Percentiles rank a stretch among this genome's conserved stretches.
phyloP scores from a whole-genome alignment of 2,888 invertebrate genomes.

The Mythimna vitellina region DNA sequence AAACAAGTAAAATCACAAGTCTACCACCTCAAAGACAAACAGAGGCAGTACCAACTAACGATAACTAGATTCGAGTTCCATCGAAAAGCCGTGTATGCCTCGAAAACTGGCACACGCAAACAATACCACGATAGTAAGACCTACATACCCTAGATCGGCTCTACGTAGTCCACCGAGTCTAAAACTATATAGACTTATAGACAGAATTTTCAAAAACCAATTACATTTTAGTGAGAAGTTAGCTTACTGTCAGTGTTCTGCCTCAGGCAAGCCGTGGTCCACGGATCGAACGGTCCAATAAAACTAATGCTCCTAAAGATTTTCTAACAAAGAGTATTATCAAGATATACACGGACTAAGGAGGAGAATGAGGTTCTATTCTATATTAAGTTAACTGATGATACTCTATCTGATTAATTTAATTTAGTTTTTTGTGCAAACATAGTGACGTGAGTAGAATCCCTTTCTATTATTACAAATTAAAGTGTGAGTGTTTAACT shows the following conservation, averaged over 20 bases:
- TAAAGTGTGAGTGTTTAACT: not conserved
- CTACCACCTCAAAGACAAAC: not conserved
- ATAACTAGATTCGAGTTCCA: slow-evolving; percentile 15
- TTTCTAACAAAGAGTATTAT: slow-evolving; percentile 71
- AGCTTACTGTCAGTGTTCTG: slow-evolving; percentile 40
- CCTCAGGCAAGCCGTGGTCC: slow-evolving; percentile 47
- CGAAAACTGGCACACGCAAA: slow-evolving; percentile 36
- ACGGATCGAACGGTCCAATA: slow-evolving; percentile 71
- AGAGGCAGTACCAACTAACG: slow-evolving; percentile 11
- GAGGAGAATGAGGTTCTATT: slow-evolving; percentile 57
- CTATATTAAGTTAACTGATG: slow-evolving; percentile 42
- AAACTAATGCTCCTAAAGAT: slow-evolving; percentile 71
- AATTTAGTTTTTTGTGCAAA: slow-evolving; percentile 41
- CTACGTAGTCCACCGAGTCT: slow-evolving; percentile 25
- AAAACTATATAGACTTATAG: slow-evolving; percentile 4
- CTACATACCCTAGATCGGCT: slow-evolving; percentile 21
- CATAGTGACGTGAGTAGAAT: not conserved
- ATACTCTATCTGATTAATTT: slow-evolving; percentile 63
- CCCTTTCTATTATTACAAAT: not conserved
- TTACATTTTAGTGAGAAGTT: slow-evolving; percentile 67
- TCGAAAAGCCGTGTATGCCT: slow-evolving; percentile 11
- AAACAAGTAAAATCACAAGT: not conserved
- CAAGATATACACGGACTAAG: slow-evolving; percentile 60
- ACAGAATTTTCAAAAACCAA: slow-evolving; percentile 65
- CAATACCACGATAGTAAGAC: slow-evolving; percentile 37